Percentiles rank a stretch among this genome's conserved stretches.
These are phyloP conservation scores for Nebria salina DNA, from an alignment of 2,888 invertebrate genomes.

Conservation along the genomic window DNA sequence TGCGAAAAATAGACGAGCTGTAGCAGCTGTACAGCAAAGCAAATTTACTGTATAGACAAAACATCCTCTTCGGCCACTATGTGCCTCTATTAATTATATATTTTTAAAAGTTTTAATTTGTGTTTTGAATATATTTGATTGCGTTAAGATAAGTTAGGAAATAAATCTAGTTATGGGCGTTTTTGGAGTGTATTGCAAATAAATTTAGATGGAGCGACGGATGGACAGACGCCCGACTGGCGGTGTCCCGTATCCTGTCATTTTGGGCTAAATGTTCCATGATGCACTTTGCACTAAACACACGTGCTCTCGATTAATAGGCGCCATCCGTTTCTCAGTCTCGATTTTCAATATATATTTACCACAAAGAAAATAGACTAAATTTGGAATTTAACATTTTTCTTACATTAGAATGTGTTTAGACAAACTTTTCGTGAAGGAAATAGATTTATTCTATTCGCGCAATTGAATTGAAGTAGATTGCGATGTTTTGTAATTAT, in stretches of 20 bases:
- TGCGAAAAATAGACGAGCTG: constrained; percentile 27
- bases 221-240: not conserved
- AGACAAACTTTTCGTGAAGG: too few relatives aligned
- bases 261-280: not conserved
- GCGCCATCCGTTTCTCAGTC: not conserved
- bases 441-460: too few relatives aligned
- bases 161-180: not conserved
- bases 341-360: not conserved
- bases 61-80: constrained; percentile 14
- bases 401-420: too few relatives aligned
- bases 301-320: not conserved
- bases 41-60: constrained; percentile 13
- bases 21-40: constrained; percentile 23
- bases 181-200: not conserved
- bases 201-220: not conserved
- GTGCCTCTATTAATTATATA: not conserved
- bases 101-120: not conserved
- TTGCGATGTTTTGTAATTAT: too few relatives aligned
- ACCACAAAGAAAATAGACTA: not conserved
- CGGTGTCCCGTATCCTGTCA: not conserved
- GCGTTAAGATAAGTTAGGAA: not conserved
- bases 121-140: not conserved
- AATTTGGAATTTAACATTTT: too few relatives aligned
- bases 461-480: too few relatives aligned
- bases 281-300: not conserved